Evolutionary conservation across 1,140 invertebrate genomes (phyloP).

Genomic region (Hylyphantes graminicola): DNA sequence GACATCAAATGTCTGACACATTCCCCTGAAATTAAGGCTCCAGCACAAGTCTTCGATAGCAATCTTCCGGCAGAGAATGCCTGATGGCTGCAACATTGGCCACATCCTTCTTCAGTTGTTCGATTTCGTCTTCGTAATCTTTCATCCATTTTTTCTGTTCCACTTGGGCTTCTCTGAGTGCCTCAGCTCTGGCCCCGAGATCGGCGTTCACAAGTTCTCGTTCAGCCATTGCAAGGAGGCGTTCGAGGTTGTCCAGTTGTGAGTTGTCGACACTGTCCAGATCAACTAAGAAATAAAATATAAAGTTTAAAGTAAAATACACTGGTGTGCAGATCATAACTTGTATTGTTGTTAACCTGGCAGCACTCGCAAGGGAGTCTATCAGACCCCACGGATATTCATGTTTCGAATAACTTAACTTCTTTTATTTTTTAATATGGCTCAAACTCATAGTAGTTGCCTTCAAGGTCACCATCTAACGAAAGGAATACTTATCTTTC

Average conservation of each 20-base stretch:
- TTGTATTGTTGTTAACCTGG: too few relatives aligned
- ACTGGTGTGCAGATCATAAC: too few relatives aligned
- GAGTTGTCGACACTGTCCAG: slow-evolving; percentile 72
- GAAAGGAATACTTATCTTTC: too few relatives aligned
- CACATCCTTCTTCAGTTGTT: slow-evolving; percentile 80
- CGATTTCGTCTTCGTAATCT: slow-evolving; percentile 84
- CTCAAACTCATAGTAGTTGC: too few relatives aligned
- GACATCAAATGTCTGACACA: too few relatives aligned
- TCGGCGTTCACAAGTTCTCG: slow-evolving; percentile 78
- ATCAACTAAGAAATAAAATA: slow-evolving; percentile 39
- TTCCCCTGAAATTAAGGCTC: slow-evolving; percentile 65
- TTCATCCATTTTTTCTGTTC: slow-evolving; percentile 82
- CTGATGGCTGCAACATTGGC: slow-evolving; percentile 87
- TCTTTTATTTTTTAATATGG: too few relatives aligned
- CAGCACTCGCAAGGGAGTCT: too few relatives aligned
- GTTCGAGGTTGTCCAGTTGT: slow-evolving; percentile 79
- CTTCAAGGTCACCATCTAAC: too few relatives aligned
- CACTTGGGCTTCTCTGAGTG: slow-evolving; percentile 77
- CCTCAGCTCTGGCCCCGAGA: slow-evolving; percentile 80
- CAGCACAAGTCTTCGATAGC: slow-evolving; percentile 76
- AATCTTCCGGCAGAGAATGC: slow-evolving; percentile 82
- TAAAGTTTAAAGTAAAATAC: not conserved
- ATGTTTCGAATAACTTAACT: too few relatives aligned
- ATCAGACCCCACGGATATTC: too few relatives aligned
- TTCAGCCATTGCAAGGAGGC: slow-evolving; percentile 79